phyloP scores from a whole-genome alignment of 2,113 vertebrate genomes.

The Pyrgilauda ruficollis region DNA sequence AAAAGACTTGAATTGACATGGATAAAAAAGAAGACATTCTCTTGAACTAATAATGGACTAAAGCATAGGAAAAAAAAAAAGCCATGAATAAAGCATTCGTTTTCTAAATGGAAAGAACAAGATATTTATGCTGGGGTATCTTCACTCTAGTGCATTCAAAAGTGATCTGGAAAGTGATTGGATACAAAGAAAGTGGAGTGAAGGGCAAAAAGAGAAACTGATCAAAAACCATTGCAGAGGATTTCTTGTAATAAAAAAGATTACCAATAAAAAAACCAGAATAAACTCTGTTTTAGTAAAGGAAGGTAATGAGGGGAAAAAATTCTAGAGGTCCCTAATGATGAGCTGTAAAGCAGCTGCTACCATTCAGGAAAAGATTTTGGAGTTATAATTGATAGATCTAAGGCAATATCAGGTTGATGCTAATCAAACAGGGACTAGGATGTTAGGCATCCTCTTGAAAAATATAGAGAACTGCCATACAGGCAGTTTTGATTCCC shows the following conservation, averaged over 20 bases:
- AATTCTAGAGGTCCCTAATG: not conserved
- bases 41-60: not conserved
- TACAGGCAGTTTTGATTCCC: not conserved
- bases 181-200: not conserved
- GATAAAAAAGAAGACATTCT: not conserved
- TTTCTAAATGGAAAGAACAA: not conserved
- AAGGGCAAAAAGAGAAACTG: not conserved
- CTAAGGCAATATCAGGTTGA: not conserved
- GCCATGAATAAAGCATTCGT: not conserved
- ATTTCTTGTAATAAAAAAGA: not conserved
- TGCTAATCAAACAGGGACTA: not conserved
- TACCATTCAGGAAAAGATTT: not conserved
- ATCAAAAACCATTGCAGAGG: not conserved
- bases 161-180: not conserved
- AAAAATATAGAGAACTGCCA: not conserved
- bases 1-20: not conserved
- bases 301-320: rapidly evolving
- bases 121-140: not conserved
- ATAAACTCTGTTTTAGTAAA: not conserved
- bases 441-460: not conserved
- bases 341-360: not conserved
- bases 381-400: not conserved
- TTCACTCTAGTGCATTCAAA: not conserved
- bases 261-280: not conserved
- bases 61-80: not conserved